Conservation (phyloP, 2,113 vertebrate genomes). For the Mirounga angustirostris region DNA sequence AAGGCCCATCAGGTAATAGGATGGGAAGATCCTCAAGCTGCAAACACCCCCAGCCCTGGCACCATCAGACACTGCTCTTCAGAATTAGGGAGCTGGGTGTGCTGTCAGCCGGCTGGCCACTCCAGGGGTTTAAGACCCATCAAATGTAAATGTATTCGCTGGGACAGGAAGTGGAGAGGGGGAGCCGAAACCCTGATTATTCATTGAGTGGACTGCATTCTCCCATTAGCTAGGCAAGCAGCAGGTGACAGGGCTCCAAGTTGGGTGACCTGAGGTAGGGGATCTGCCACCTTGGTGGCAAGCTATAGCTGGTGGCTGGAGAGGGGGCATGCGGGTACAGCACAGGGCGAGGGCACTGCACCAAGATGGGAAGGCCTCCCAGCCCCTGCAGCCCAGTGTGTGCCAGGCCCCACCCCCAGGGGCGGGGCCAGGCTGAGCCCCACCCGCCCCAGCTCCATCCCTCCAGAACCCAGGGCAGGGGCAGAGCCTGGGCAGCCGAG, state of each 20-base stretch:
- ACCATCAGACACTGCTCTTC: background rate
- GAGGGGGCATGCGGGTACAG: background rate
- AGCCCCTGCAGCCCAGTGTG: background rate
- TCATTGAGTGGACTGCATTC: slow-evolving; percentile 10
- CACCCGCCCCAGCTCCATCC: background rate
- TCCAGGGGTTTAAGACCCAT: background rate
- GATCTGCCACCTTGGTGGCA: background rate
- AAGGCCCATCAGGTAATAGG: background rate
- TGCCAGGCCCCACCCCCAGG: slow-evolving; percentile 68
- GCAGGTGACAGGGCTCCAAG: background rate
- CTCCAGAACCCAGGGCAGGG: background rate
- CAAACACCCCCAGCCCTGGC: background rate
- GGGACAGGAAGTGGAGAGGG: background rate
- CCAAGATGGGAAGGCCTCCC: background rate
- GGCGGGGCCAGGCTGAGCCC: slow-evolving; percentile 61
- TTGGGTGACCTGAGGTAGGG: background rate
- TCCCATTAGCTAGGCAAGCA: background rate
- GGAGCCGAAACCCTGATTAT: background rate
- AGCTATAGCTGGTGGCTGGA: background rate
- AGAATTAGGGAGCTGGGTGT: background rate
- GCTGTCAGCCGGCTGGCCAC: background rate
- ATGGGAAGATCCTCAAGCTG: background rate
- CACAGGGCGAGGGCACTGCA: background rate
- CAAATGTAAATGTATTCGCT: slow-evolving; percentile 8
- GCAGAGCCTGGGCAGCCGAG: slow-evolving; percentile 12